These are phyloP conservation scores for Rhinoraja longicauda DNA, from an alignment of 2,797 vertebrate genomes.

Conservation along the genomic window DNA sequence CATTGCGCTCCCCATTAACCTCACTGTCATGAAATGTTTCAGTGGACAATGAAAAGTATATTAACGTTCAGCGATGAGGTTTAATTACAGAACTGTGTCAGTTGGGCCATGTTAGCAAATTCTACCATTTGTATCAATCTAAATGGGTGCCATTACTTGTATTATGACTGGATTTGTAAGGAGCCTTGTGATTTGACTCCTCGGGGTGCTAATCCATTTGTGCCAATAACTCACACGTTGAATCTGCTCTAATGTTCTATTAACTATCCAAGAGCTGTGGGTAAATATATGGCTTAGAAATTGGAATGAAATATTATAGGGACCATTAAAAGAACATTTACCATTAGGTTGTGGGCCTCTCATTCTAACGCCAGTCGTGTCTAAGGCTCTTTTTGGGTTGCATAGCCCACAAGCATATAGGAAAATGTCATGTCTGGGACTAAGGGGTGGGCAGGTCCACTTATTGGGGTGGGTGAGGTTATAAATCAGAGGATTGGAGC, in stretches of 20 bases:
- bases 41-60: not conserved
- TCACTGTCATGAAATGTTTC: not conserved
- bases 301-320: too few species aligned
- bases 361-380: too few species aligned
- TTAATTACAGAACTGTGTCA: not conserved
- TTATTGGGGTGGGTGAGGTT: too few species aligned
- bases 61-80: not conserved
- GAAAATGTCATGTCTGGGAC: too few species aligned
- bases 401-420: too few species aligned
- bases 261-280: not conserved
- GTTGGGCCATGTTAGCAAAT: not conserved
- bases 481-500: too few species aligned
- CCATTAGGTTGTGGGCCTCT: too few species aligned
- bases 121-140: not conserved
- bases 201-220: not conserved
- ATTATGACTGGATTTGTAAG: not conserved
- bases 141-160: not conserved
- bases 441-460: too few species aligned
- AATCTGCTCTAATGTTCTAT: not conserved
- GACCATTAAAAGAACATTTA: too few species aligned
- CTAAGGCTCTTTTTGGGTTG: too few species aligned
- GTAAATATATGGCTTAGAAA: not conserved
- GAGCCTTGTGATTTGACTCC: not conserved
- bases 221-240: not conserved
- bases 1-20: constrained; percentile 17